phyloP scores from a whole-genome alignment of 2,113 vertebrate genomes.

The Pycnonotus jocosus region DNA sequence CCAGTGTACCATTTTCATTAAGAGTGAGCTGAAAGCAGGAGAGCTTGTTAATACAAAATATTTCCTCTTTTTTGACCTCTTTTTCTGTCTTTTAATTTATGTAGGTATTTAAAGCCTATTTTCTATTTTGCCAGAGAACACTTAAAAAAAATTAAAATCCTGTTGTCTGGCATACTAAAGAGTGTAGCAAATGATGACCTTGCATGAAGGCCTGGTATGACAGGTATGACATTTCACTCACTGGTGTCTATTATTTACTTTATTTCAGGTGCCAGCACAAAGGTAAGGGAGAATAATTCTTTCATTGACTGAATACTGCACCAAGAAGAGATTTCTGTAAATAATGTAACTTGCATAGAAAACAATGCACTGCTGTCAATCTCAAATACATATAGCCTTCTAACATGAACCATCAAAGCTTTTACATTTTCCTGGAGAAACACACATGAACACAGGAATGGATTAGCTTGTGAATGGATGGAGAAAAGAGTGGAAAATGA shows the following conservation, averaged over 20 bases:
- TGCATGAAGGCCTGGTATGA: background rate
- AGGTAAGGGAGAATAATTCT: background rate
- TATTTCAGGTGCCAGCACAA: background rate
- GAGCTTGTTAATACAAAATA: background rate
- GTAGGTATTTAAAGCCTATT: background rate
- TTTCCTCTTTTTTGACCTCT: background rate
- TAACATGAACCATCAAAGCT: background rate
- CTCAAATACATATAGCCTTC: background rate
- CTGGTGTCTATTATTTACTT: background rate
- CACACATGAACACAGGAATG: background rate
- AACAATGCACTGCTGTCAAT: background rate
- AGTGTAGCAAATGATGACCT: background rate
- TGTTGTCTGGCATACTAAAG: background rate
- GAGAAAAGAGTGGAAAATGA: background rate
- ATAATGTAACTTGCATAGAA: background rate
- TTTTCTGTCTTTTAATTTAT: background rate
- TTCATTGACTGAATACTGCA: background rate
- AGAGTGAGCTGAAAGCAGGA: background rate
- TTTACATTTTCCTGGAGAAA: background rate
- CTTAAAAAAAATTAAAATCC: background rate
- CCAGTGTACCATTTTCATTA: background rate
- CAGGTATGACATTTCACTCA: background rate
- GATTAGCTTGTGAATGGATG: background rate
- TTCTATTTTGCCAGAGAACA: background rate
- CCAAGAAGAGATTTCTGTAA: background rate